Evolutionary conservation across 1,140 invertebrate species (phyloP), one percentile per base, ranked within the genome.

Genomic region (Drosophila ironensis): DNA sequence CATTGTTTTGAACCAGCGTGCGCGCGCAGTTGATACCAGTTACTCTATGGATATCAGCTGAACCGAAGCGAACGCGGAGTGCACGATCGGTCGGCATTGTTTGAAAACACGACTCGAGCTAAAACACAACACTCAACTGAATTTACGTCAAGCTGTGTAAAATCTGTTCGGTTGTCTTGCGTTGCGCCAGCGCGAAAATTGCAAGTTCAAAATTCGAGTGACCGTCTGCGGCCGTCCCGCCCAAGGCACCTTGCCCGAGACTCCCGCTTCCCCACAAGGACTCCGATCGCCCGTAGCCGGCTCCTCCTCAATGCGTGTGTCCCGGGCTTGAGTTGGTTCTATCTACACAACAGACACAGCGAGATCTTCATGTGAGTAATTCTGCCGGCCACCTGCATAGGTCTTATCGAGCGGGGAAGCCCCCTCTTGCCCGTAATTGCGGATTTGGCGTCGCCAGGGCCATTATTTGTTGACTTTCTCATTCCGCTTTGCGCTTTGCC

Each of bases 341-440:
- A n/a, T n/a, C n/a, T n/a, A n/a, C 14, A 19, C 27, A 24, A 16
- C 27, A 12, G 24, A 33, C 37, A 20, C 2, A 14, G 3, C 19
- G n/a, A 30, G 56, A 59, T 59, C 50, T 19, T 16, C 56, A 71
- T 56, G 80, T 82, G 70, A 82, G 78, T 69, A 28, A n/a, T n/a
- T n/a, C n/a, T n/a, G n/a, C 5, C 5, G n/a, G n/a, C 19, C 3
- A 22, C 9, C 2, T 8, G 11, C 1, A 8, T 42, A 8, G 19
- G 6, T 3, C 9, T 19, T 19, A 33, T 11, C 9, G 14, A 9
- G 5, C 17, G 14, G 42, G 9, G 17, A 11, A 7, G 1, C 28
- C 28, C 28, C 28, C 3, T 12, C 11, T n/a, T 27, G 69, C 42
- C 51, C 69, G 67, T 60, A 30, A 47, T 24, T 48, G 47, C 59